A percentile compares a stretch with the other conserved stretches of the same genome.
These are phyloP conservation scores for Tragelaphus imberbis DNA, from an alignment of 2,113 vertebrate species.

Conservation along the genomic window DNA sequence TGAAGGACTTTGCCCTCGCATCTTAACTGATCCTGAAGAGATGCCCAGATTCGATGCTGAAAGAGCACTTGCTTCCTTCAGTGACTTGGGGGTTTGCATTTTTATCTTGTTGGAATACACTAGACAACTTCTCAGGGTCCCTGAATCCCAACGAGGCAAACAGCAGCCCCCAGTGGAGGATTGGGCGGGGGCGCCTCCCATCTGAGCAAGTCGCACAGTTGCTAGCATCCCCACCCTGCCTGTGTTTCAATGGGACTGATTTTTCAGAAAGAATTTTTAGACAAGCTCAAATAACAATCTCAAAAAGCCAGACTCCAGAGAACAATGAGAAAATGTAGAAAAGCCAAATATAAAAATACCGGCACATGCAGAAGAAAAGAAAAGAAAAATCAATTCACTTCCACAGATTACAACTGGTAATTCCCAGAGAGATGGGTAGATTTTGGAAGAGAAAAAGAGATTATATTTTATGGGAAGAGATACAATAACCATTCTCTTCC, in stretches of 20 bases:
- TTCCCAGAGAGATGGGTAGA: constrained; percentile 68
- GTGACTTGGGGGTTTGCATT: background rate
- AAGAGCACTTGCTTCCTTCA: background rate
- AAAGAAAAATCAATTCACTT: constrained; percentile 76
- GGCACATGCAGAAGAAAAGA: constrained; percentile 44
- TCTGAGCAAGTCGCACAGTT: background rate
- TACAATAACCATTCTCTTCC: constrained; percentile 79
- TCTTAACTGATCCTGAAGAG: constrained; percentile 18
- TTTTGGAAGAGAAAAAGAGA: constrained; percentile 78
- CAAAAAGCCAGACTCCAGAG: constrained; percentile 55
- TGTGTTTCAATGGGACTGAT: constrained; percentile 19
- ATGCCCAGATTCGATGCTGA: background rate
- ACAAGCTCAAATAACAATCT: constrained; percentile 46
- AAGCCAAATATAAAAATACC: constrained; percentile 71
- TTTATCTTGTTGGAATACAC: background rate
- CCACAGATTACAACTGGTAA: constrained; percentile 69
- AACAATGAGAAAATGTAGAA: constrained; percentile 41
- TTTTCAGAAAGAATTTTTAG: constrained; percentile 40
- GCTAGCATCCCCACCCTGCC: background rate
- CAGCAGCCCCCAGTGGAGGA: rapidly evolving
- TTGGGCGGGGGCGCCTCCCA: background rate
- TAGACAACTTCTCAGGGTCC: background rate
- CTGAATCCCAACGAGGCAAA: background rate
- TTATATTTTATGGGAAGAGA: constrained; percentile 80
- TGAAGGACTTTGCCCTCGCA: background rate